A percentile compares a stretch with the other conserved stretches of the same genome.
These are phyloP conservation scores for Nymphalis polychloros DNA, from an alignment of 2,888 invertebrate genomes.

Conservation along the genomic window DNA sequence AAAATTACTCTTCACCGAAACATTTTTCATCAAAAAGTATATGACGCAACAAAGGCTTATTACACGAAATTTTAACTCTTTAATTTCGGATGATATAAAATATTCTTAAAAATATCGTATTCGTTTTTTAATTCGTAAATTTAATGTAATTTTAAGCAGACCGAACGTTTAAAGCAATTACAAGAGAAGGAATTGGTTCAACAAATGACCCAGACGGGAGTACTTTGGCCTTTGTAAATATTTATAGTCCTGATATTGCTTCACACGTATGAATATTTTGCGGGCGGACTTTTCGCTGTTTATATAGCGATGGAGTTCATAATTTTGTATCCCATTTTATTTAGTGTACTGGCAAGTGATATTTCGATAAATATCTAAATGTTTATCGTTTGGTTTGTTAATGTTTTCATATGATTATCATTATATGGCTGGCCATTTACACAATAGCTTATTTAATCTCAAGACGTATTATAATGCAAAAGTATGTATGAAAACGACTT, in stretches of 20 bases:
- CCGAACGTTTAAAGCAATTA: slow-evolving; percentile 14
- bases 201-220: slow-evolving; percentile 12
- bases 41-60: background rate
- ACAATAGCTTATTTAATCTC: too few species aligned
- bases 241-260: slow-evolving; percentile 18
- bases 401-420: too few species aligned
- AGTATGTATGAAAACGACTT: too few species aligned
- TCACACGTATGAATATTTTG: background rate
- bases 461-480: too few species aligned
- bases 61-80: slow-evolving; percentile 3
- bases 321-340: background rate
- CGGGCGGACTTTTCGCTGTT: background rate
- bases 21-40: background rate
- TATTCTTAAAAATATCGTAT: slow-evolving; percentile 3
- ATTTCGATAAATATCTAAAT: too few species aligned
- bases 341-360: background rate
- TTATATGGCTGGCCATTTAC: too few species aligned
- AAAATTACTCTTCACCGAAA: background rate
- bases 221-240: slow-evolving; percentile 19
- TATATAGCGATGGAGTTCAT: background rate
- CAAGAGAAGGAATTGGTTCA: slow-evolving; percentile 15
- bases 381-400: too few species aligned
- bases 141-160: slow-evolving; percentile 14
- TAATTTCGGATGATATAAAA: background rate
- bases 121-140: background rate